These are phyloP conservation scores for Sesia apiformis DNA, from an alignment of 2,888 invertebrate species.

Conservation along the genomic window DNA sequence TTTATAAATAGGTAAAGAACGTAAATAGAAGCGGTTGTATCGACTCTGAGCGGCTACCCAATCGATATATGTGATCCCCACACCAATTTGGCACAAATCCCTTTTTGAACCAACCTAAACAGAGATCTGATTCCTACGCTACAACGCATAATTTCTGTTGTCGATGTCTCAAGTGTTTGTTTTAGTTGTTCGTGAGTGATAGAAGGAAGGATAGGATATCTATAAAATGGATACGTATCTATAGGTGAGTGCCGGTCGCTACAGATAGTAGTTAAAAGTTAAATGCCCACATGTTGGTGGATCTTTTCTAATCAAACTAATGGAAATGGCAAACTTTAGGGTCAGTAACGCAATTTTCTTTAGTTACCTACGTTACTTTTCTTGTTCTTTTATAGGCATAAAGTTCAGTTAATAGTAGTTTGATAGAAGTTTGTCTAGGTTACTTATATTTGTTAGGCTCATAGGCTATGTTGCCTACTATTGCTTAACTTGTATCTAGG, in stretches of 20 bases:
- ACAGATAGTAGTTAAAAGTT: slow-evolving; percentile 57
- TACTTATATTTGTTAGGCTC: too few relatives aligned
- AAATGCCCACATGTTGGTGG: slow-evolving; percentile 52
- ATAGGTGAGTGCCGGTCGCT: slow-evolving; percentile 16
- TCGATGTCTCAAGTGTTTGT: slow-evolving; percentile 17
- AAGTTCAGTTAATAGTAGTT: background rate
- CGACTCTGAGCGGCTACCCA: slow-evolving; percentile 56
- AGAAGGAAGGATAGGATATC: slow-evolving; percentile 21
- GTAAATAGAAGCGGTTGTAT: slow-evolving; percentile 70
- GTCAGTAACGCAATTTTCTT: background rate
- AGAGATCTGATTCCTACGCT: too few relatives aligned
- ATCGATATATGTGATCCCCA: slow-evolving; percentile 51
- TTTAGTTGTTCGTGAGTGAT: slow-evolving; percentile 22
- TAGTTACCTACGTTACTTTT: background rate
- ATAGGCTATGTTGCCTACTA: too few relatives aligned
- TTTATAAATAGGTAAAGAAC: slow-evolving; percentile 73
- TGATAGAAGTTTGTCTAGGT: background rate
- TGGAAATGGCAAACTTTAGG: slow-evolving; percentile 43
- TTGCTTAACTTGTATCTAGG: too few relatives aligned
- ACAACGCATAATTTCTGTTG: too few relatives aligned
- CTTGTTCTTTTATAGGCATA: background rate
- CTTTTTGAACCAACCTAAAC: too few relatives aligned
- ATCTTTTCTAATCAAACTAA: slow-evolving; percentile 63
- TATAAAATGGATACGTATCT: slow-evolving; percentile 26
- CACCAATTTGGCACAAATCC: slow-evolving; percentile 26